Percentiles rank a stretch among this genome's conserved stretches.
phyloP scores from a whole-genome alignment of 2,113 vertebrate genomes.

The Hemicordylus capensis region DNA sequence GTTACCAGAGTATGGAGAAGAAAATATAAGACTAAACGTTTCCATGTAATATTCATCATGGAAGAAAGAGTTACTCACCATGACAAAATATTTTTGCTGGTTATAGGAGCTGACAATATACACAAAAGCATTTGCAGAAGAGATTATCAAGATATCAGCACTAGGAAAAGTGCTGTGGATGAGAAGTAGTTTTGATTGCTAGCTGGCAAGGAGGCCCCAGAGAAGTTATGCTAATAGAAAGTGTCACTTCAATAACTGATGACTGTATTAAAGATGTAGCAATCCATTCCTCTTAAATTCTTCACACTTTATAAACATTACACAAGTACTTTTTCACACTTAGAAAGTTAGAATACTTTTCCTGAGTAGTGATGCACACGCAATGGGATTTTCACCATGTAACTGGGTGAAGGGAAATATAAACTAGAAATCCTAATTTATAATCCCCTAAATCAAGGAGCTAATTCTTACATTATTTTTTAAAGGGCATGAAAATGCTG shows the following conservation, averaged over 20 bases:
- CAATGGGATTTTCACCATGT: constrained; percentile 30
- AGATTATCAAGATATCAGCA: constrained; percentile 50
- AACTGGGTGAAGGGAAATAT: background rate
- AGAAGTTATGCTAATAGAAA: constrained; percentile 45
- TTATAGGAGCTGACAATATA: constrained; percentile 63
- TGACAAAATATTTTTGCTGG: constrained; percentile 59
- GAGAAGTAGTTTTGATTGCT: constrained; percentile 61
- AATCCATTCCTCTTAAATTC: constrained; percentile 36
- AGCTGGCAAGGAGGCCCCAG: constrained; percentile 44
- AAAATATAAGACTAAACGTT: constrained; percentile 37
- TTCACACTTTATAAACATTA: constrained; percentile 42
- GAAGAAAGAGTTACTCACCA: constrained; percentile 42
- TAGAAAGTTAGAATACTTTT: background rate
- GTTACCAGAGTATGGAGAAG: constrained; percentile 11
- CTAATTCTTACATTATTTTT: background rate
- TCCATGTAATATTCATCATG: constrained; percentile 30
- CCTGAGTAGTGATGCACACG: background rate
- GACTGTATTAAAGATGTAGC: constrained; percentile 25
- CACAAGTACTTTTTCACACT: constrained; percentile 35
- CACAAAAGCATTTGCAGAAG: constrained; percentile 59
- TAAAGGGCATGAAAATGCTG: background rate
- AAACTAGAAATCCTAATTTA: background rate
- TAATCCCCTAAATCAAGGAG: background rate
- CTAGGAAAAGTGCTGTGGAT: constrained; percentile 24
- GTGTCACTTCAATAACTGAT: constrained; percentile 53